Percentiles rank a stretch among this genome's conserved stretches.
Conservation (phyloP, 2,113 vertebrate genomes). For the Campylorhamphus procurvoides region DNA sequence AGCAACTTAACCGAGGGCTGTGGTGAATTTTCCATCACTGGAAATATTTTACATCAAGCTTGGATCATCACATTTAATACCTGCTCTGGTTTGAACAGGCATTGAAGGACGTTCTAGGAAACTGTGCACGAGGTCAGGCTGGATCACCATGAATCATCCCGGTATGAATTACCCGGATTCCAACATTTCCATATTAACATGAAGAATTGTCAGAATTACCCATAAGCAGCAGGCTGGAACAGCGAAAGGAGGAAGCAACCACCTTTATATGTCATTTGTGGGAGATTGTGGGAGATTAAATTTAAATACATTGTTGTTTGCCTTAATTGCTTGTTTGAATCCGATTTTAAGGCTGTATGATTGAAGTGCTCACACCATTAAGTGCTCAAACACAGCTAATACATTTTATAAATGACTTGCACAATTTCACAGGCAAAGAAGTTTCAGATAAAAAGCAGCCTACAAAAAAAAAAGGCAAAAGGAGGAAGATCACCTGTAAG, state of each 20-base stretch:
- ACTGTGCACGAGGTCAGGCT: neutral
- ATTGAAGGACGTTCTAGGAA: constrained; percentile 33
- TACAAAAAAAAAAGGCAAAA: neutral
- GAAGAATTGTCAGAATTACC: constrained; percentile 56
- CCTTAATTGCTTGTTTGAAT: constrained; percentile 66
- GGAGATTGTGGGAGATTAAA: constrained; percentile 62
- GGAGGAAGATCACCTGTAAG: neutral
- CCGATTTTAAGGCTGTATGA: constrained; percentile 26
- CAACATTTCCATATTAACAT: constrained; percentile 47
- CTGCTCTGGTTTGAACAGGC: neutral
- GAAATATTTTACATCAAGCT: neutral
- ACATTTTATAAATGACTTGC: constrained; percentile 51
- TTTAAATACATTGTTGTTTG: constrained; percentile 66
- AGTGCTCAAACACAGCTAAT: constrained; percentile 53
- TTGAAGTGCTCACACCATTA: constrained; percentile 58
- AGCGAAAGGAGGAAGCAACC: constrained; percentile 50
- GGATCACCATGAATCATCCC: constrained; percentile 38
- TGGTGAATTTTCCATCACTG: neutral
- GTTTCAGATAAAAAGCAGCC: constrained; percentile 41
- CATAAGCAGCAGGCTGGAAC: constrained; percentile 60
- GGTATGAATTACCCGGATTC: constrained; percentile 11
- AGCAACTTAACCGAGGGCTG: neutral
- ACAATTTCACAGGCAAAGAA: constrained; percentile 64
- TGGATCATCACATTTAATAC: neutral
- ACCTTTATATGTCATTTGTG: constrained; percentile 57